Evolutionary conservation across 1,140 invertebrate genomes (phyloP).

Genomic region (Lucilia cuprina): DNA sequence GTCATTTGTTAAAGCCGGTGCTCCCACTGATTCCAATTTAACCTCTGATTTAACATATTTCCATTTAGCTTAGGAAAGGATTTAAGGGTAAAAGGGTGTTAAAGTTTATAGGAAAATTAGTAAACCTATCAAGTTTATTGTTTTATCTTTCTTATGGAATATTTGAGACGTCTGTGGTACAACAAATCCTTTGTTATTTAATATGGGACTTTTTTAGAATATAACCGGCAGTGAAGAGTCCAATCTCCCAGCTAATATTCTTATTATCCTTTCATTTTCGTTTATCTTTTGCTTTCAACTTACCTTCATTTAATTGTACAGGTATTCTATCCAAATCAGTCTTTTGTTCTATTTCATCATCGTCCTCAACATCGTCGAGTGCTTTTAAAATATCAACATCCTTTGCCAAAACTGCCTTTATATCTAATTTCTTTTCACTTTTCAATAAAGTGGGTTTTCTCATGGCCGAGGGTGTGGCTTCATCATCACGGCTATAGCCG

Average conservation of each 20-base stretch:
- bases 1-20: not conserved
- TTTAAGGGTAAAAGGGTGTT: not conserved
- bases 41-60: conserved; percentile 43
- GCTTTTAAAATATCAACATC: conserved; percentile 37
- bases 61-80: conserved; percentile 48
- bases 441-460: conserved; percentile 41
- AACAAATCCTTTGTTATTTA: not conserved
- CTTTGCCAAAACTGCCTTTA: conserved; percentile 32
- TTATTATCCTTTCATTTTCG: not conserved
- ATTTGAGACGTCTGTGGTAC: too few relatives aligned
- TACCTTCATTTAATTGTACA: conserved; percentile 52
- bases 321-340: conserved; percentile 53
- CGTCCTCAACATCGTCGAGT: conserved; percentile 48
- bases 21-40: conserved; percentile 39
- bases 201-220: conserved; percentile 23
- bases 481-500: conserved; percentile 43
- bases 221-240: not conserved
- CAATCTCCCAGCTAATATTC: not conserved
- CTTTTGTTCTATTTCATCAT: conserved; percentile 48
- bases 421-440: conserved; percentile 47
- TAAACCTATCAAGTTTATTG: not conserved
- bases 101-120: not conserved
- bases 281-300: conserved; percentile 13
- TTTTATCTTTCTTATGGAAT: too few relatives aligned
- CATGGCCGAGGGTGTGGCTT: conserved; percentile 47